A percentile compares a stretch with the other conserved stretches of the same genome.
phyloP scores from a whole-genome alignment of 1,140 invertebrate species.

The Sinella curviseta region DNA sequence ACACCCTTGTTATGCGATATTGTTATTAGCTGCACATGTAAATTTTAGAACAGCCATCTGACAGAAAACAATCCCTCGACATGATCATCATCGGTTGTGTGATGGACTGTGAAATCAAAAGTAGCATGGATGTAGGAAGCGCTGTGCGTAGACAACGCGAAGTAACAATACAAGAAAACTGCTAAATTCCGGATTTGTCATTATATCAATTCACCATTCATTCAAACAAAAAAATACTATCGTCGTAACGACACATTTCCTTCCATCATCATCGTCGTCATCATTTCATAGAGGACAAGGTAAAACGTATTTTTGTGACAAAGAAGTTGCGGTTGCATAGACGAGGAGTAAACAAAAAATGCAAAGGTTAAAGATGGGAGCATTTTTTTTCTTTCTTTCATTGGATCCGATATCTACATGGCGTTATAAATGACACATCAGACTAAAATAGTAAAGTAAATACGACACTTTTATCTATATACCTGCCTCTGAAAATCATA shows the following conservation, averaged over 20 bases:
- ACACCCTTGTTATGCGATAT: too few species aligned
- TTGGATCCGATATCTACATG: not conserved
- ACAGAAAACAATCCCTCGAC: too few species aligned
- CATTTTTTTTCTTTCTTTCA: not conserved
- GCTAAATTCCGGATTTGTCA: slow-evolving; percentile 8
- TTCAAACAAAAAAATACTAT: not conserved
- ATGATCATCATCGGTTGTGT: too few species aligned
- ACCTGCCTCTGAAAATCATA: not conserved
- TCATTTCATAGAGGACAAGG: slow-evolving; percentile 10
- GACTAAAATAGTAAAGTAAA: not conserved
- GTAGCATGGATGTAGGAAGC: too few species aligned
- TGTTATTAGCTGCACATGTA: too few species aligned
- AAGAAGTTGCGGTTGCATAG: slow-evolving; percentile 8
- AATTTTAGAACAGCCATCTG: too few species aligned
- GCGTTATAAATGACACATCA: not conserved
- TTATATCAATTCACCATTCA: not conserved
- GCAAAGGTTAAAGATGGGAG: not conserved
- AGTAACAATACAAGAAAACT: too few species aligned
- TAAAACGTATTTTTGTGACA: not conserved
- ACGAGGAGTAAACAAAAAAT: not conserved
- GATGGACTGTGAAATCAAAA: too few species aligned
- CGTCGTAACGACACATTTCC: not conserved
- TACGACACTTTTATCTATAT: not conserved
- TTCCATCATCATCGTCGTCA: not conserved
- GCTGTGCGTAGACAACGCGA: too few species aligned